Base-by-base conservation (phyloP, 1,140 invertebrate genomes). In the Halotydeus destructor region DNA sequence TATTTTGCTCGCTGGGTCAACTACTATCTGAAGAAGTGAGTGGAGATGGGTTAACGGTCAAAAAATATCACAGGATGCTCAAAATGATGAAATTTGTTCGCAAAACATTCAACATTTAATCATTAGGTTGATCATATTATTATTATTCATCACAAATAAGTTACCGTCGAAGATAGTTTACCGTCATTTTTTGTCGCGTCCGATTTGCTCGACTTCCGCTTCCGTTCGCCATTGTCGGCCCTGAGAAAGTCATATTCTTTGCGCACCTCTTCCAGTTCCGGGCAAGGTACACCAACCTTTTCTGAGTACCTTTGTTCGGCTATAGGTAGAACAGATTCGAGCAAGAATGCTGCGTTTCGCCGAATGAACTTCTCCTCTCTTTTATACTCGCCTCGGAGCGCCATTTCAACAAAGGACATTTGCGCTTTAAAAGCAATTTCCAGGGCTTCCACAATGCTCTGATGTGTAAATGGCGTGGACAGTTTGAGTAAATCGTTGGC, bases 401-500 rank as follows among this genome's bases (percentile, higher is more conserved):
- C 69, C 16, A 57, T 48, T 38, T 69, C 65, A 21, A 78, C 57
- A 56, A 77, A 70, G 40, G 63, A 61, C 23, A 79, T 53, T 56
- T 80, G 74, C 14, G 69, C 64, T 31, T 64, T 60, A 54, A 78
- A 70, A 5, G 79, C 69, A 24, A 69, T 67, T 31, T 67, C 60
- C 9, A 81, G 57, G 9, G 70, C 64, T 26, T 67, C 62, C 42
- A 71, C 71, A 26, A 80, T 69, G 1, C 69, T 60, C 35, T 64
- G 55, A 41, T 75, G 61, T 34, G 74, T 61, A 54, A 78, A 72
- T 2, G 66, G 62, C 1, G 69, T 72, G 50, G 67, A 63, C 5
- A 81, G 57, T 42, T 69, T 69, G 36, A 79, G 54, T 46, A 76
- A 68, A 55, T 79, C 76, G 30, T 75, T 68, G 3, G 76, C 50